Evolutionary conservation across 2,113 vertebrate species (phyloP).

Genomic region (Nyctibius bracteatus): DNA sequence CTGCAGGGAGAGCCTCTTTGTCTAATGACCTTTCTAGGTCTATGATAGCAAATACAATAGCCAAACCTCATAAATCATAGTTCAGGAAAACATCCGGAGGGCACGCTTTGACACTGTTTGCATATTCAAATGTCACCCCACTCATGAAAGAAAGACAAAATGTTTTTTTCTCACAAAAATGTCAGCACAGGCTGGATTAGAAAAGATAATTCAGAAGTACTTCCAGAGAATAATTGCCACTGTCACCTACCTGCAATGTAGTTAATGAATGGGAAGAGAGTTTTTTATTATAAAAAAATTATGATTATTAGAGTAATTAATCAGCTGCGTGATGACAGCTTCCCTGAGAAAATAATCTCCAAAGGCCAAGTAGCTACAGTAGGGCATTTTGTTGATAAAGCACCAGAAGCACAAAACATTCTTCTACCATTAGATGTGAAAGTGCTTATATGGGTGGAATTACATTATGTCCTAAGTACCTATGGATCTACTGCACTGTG

Average conservation of each 20-base stretch:
- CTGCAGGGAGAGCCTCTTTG: conserved; percentile 67
- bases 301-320: conserved; percentile 91
- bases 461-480: conserved; percentile 7
- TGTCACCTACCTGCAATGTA: conserved; percentile 78
- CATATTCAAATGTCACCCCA: conserved; percentile 84
- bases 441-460: conserved; percentile 47
- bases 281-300: conserved; percentile 82
- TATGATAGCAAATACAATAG: conserved; percentile 74
- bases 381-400: conserved; percentile 82
- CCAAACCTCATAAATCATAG: conserved; percentile 79
- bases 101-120: conserved; percentile 71
- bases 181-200: conserved; percentile 77
- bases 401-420: conserved; percentile 57
- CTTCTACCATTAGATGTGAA: conserved; percentile 36
- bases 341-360: conserved; percentile 75
- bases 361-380: conserved; percentile 77
- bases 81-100: conserved; percentile 66
- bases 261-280: conserved; percentile 85
- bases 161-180: conserved; percentile 79
- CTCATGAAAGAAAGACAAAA: conserved; percentile 75
- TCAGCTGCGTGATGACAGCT: conserved; percentile 83
- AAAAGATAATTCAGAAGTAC: conserved; percentile 84
- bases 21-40: conserved; percentile 74
- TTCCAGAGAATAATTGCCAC: conserved; percentile 84
- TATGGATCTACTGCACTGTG: not conserved